Conservation (phyloP, 2,113 vertebrate genomes). For the Lampris incognitus region DNA sequence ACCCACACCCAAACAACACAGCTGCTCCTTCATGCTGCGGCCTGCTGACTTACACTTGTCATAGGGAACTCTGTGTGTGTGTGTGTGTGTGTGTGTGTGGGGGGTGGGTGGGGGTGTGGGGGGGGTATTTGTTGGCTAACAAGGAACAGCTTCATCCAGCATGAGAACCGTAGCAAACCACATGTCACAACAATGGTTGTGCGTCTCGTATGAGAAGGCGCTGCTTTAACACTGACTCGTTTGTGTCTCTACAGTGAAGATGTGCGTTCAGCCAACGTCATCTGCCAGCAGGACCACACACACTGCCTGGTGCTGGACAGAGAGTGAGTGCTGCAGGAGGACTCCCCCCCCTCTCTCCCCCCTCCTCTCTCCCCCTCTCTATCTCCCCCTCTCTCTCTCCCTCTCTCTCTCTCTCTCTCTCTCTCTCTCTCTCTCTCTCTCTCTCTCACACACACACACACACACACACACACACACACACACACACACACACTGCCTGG, state of each 20-base stretch:
- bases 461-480: no score
- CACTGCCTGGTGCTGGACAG: slow-evolving; percentile 92
- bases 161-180: neutral
- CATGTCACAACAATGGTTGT: neutral
- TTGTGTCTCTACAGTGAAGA: slow-evolving; percentile 85
- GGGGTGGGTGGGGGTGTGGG: slow-evolving; percentile 23
- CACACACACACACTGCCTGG: slow-evolving; percentile 88
- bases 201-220: neutral
- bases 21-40: neutral
- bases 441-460: no score
- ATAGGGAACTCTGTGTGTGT: no score
- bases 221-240: neutral
- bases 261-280: slow-evolving; percentile 93
- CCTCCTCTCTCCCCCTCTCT: no score
- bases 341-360: no score
- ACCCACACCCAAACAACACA: neutral
- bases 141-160: slow-evolving; percentile 12
- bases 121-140: slow-evolving; percentile 33
- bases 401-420: no score
- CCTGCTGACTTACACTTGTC: neutral
- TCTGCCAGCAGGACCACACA: slow-evolving; percentile 89
- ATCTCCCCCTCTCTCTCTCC: no score
- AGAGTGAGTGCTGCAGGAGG: slow-evolving; percentile 86
- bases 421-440: no score
- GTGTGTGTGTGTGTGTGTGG: neutral